Evolutionary conservation across 2,113 vertebrate species (phyloP), one percentile per base, ranked within the genome.

Genomic region (Galbula dea): DNA sequence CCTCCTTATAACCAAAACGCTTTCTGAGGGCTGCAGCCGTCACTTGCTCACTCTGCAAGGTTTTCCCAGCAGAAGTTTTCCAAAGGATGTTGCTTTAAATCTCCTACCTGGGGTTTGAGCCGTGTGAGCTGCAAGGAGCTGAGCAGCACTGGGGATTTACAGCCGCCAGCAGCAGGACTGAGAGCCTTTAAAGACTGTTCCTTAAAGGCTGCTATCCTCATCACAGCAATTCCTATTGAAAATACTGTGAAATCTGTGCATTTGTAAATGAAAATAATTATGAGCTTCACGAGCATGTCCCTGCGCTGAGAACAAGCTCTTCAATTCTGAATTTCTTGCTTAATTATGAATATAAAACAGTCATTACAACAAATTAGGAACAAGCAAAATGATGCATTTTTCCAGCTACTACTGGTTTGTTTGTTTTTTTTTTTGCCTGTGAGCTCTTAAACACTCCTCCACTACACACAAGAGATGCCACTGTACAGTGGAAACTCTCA

Each of bases 81-180:
- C 3, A 4, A 54, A 65, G 68, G 87, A 66, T 74, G 55, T 69
- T 93, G 91, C 55, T 96, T 87, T 93, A 82, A 97, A 93, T 89
- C 55, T 88, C 81, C 85, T 54, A 95, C 48, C 52, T 62, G 86
- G 41, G 41, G 2, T 77, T 51, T 46, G 72, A 5, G 36, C 90
- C 79, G 65, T 17, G 37, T 46, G 72, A 5, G 36, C 90, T 82
- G 65, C 19, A 41, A 32, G 55, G 20, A 79, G 27, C 10, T 1
- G n/a, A 57, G 43, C 41, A n/a, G 51, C 10, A 10, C 26, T 4
- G 19, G 30, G 39, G 68, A 81, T 88, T 82, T 78, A 49, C 8
- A 52, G 51, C 10, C 4, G 6, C 29, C 2, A 68, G 77, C 34
- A 63, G 67, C 39, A 45, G 62, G 46, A 52, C 26, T 9, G 26